phyloP scores from a whole-genome alignment of 2,113 vertebrate genomes.

The Tor tambroides region DNA sequence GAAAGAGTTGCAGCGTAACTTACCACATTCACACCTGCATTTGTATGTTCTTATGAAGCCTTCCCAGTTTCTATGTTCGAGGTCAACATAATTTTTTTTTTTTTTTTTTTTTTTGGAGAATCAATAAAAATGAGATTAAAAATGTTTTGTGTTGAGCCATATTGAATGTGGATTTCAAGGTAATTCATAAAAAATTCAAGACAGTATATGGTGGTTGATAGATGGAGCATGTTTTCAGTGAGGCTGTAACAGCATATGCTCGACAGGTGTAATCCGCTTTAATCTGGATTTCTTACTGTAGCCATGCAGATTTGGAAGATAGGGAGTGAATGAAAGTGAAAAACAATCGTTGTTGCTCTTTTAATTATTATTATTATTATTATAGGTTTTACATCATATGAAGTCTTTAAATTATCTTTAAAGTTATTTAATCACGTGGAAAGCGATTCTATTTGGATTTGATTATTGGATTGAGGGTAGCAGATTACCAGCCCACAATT shows the following conservation, averaged over 20 bases:
- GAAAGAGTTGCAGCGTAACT: not conserved
- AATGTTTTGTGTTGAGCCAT: not conserved
- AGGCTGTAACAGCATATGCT: conserved; percentile 45
- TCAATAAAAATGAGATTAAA: conserved; percentile 23
- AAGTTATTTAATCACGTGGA: conserved; percentile 3
- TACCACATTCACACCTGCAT: not conserved
- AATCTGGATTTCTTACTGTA: conserved; percentile 45
- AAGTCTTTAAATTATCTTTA: not conserved
- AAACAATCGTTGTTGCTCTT: not conserved
- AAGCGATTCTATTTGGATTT: conserved; percentile 70
- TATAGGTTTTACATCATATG: not conserved
- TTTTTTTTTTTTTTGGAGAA: conserved; percentile 10
- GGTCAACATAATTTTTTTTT: conserved; percentile 5
- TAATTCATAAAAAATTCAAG: not conserved
- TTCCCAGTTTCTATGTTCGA: conserved; percentile 18
- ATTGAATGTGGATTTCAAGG: not conserved
- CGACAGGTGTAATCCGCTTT: conserved; percentile 51
- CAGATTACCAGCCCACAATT: conserved; percentile 70
- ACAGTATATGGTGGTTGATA: not conserved
- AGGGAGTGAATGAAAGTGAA: not conserved
- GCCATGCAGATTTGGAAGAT: not conserved
- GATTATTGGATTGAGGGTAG: conserved; percentile 78
- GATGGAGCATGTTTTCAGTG: not conserved
- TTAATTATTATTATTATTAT: not conserved
- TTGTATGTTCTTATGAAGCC: conserved; percentile 35